These are phyloP conservation scores for Tamandua tetradactyla DNA, from an alignment of 2,797 vertebrate genomes.

Conservation along the genomic window DNA sequence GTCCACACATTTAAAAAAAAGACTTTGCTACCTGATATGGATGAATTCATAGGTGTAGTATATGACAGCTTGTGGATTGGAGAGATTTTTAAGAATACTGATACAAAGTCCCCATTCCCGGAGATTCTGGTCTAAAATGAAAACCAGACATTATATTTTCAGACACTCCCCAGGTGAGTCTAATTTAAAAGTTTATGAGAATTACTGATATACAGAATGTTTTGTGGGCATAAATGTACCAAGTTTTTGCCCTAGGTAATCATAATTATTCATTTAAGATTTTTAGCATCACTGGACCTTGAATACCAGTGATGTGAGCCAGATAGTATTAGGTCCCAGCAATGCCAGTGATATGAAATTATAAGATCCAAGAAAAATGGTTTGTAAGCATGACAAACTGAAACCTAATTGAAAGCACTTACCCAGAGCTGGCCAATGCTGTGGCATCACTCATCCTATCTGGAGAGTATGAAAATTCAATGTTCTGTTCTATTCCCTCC, in stretches of 20 bases:
- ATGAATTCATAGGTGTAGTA: not conserved
- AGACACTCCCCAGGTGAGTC: not conserved
- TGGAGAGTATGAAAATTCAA: constrained; percentile 34
- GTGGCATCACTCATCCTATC: not conserved
- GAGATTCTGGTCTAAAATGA: not conserved
- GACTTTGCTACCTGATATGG: not conserved
- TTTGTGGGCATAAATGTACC: not conserved
- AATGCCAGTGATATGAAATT: constrained; percentile 41
- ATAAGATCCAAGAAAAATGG: constrained; percentile 36
- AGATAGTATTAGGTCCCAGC: not conserved
- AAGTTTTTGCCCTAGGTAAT: not conserved
- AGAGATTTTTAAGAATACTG: not conserved
- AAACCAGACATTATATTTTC: not conserved
- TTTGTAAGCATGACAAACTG: constrained; percentile 42
- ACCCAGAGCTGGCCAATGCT: not conserved
- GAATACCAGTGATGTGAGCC: not conserved
- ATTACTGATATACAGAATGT: not conserved
- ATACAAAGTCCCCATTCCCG: not conserved
- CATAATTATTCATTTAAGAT: not conserved
- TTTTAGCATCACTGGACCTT: not conserved
- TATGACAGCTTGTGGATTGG: not conserved
- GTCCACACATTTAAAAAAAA: not conserved
- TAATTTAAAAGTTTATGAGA: not conserved
- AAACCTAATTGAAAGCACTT: constrained; percentile 63
- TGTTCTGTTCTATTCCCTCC: not conserved